A percentile compares a stretch with the other conserved stretches of the same genome.
Evolutionary conservation across 2,888 invertebrate species (phyloP).

Genomic region (Acleris literana): DNA sequence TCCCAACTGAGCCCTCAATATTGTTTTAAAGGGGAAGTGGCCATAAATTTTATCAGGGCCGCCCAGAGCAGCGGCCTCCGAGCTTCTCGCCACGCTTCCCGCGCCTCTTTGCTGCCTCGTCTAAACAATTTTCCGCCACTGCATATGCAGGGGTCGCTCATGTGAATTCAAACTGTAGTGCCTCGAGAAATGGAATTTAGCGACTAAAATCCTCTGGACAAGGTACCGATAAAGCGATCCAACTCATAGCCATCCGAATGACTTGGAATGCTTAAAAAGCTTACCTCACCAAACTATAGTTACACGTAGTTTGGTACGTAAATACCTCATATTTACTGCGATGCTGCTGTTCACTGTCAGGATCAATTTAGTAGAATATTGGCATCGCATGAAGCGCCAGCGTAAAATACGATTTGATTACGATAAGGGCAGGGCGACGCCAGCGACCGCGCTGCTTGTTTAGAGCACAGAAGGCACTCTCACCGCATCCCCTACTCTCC

Average conservation of each 20-base stretch:
- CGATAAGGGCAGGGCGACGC: slow-evolving; percentile 54
- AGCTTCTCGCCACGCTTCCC: slow-evolving; percentile 43
- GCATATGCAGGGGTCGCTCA: slow-evolving; percentile 69
- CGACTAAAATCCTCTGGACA: neutral
- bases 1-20: slow-evolving; percentile 85
- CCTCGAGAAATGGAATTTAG: neutral
- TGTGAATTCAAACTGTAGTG: slow-evolving; percentile 49
- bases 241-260: too few relatives aligned
- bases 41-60: slow-evolving; percentile 84
- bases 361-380: slow-evolving; percentile 43
- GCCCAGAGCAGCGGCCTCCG: slow-evolving; percentile 63
- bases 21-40: slow-evolving; percentile 85
- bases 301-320: too few relatives aligned
- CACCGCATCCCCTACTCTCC: slow-evolving; percentile 13
- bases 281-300: too few relatives aligned
- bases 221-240: neutral
- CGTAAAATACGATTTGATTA: slow-evolving; percentile 70
- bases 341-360: slow-evolving; percentile 25
- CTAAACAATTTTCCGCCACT: slow-evolving; percentile 76
- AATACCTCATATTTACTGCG: neutral
- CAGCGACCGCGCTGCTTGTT: slow-evolving; percentile 25
- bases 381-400: slow-evolving; percentile 65
- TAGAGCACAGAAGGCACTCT: slow-evolving; percentile 26
- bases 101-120: slow-evolving; percentile 51
- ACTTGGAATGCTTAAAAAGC: too few relatives aligned